These are phyloP conservation scores for Myopa testacea DNA, from an alignment of 2,888 invertebrate genomes.

Conservation along the genomic window DNA sequence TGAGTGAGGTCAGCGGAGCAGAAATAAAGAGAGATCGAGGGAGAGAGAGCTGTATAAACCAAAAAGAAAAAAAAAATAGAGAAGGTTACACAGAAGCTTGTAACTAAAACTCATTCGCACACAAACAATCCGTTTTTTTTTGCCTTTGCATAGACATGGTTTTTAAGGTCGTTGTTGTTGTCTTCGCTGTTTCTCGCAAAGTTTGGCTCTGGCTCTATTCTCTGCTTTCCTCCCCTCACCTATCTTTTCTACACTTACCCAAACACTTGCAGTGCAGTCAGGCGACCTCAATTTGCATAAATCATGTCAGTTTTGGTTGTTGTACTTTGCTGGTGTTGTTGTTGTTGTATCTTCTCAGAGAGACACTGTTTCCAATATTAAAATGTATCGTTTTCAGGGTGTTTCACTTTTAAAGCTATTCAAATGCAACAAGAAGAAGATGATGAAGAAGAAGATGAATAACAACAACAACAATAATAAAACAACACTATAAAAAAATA, in stretches of 20 bases:
- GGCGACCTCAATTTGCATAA: slow-evolving; percentile 37
- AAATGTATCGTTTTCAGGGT: background rate
- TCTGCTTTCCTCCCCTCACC: background rate
- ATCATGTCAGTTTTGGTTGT: slow-evolving; percentile 27
- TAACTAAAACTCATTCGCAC: background rate
- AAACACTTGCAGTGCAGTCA: slow-evolving; percentile 35
- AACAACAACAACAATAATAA: background rate
- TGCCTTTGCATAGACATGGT: background rate
- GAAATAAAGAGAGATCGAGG: background rate
- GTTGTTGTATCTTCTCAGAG: background rate
- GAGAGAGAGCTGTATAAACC: background rate
- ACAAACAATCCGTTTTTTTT: background rate
- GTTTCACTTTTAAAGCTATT: background rate
- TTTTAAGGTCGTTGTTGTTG: background rate
- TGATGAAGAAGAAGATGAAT: background rate
- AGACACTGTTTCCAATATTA: background rate
- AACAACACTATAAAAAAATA: background rate
- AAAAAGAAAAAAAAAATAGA: background rate
- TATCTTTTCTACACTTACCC: background rate
- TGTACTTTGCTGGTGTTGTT: background rate
- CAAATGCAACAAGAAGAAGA: background rate
- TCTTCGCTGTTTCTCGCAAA: no score
- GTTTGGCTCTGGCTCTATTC: background rate
- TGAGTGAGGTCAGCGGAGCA: no score
- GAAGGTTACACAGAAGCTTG: background rate